Evolutionary conservation across 2,113 vertebrate species (phyloP).

Genomic region (Perccottus glenii): DNA sequence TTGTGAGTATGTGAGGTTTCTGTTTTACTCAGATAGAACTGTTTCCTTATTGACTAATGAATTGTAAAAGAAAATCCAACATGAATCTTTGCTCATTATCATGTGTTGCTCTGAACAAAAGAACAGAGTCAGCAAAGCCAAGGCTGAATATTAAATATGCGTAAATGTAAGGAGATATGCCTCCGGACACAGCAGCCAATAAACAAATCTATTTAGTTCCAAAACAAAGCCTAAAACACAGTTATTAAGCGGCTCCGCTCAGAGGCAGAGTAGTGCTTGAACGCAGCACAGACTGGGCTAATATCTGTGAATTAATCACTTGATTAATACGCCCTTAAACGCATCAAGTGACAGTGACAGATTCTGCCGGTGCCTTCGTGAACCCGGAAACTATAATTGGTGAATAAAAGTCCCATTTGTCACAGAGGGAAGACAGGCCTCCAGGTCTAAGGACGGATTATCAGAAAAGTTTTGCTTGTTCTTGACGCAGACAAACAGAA

Average conservation of each 20-base stretch:
- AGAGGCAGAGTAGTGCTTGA: constrained; percentile 78
- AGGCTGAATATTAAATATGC: background rate
- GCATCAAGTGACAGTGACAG: constrained; percentile 96
- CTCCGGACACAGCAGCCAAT: constrained; percentile 23
- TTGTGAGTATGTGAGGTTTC: no score
- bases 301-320: constrained; percentile 97
- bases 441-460: constrained; percentile 7
- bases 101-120: background rate
- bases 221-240: constrained; percentile 76
- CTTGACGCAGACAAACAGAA: no score
- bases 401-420: constrained; percentile 79
- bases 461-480: no score
- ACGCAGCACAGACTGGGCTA: constrained; percentile 86
- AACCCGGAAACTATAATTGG: constrained; percentile 92
- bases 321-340: constrained; percentile 98
- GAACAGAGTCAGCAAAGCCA: background rate
- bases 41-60: no score
- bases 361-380: constrained; percentile 90
- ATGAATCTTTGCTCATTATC: no score
- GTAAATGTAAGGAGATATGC: background rate
- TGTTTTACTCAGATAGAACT: no score
- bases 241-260: constrained; percentile 90
- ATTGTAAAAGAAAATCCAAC: no score
- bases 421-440: constrained; percentile 46
- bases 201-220: constrained; percentile 75